Conservation (phyloP, 2,113 vertebrate species). For the Ctenomys sociabilis region DNA sequence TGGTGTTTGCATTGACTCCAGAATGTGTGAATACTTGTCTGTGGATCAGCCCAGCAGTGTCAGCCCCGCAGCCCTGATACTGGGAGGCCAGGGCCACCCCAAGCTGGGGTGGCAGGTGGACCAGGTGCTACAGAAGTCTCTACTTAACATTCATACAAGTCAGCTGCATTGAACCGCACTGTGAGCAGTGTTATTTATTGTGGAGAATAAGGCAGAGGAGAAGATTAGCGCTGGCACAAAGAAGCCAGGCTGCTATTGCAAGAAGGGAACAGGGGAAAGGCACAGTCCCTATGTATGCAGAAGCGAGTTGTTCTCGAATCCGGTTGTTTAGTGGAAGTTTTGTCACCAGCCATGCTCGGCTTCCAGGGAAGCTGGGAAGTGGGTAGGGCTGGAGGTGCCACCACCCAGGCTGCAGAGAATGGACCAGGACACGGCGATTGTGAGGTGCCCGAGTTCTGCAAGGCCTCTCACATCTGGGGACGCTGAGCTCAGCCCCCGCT, state of each 20-base stretch:
- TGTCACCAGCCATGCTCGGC: neutral
- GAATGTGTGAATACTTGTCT: neutral
- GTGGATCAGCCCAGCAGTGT: neutral
- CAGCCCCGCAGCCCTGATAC: neutral
- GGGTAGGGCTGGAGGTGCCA: neutral
- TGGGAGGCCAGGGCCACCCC: neutral
- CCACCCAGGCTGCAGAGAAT: neutral
- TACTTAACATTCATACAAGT: neutral
- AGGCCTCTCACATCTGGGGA: neutral
- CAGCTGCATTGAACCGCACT: neutral
- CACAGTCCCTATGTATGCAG: rapidly evolving
- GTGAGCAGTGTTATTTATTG: too few species aligned
- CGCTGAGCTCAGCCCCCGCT: neutral
- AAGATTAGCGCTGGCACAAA: neutral
- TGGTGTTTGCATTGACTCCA: neutral
- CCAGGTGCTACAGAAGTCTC: neutral
- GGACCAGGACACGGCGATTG: neutral
- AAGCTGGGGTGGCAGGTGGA: neutral
- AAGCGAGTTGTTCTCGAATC: neutral
- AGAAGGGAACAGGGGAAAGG: neutral
- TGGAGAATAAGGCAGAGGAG: neutral
- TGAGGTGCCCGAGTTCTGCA: neutral
- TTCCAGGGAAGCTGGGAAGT: neutral
- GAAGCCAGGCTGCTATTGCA: neutral
- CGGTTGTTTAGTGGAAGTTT: neutral